Base-by-base conservation (phyloP, 2,113 vertebrate genomes). In the Corvus cornix region DNA sequence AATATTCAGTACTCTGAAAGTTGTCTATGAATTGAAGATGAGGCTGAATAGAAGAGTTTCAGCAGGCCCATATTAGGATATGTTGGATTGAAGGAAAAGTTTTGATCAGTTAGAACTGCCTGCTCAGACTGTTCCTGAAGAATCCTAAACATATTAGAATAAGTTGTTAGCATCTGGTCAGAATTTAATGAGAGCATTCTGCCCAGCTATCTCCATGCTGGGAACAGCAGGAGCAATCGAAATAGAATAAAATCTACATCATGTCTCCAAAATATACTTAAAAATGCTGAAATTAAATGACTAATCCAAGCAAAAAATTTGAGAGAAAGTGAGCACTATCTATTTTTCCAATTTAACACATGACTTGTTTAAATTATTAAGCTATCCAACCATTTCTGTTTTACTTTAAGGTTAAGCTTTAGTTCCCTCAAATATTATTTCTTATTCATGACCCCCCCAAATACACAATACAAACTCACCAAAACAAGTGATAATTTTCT, bases 401-500 rank as follows among this genome's bases (percentile, higher is more conserved):
- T 90, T 63, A 70, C 51, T 51, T 68, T 68, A 84, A 89, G 39
- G 43, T 89, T 84, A 83, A 48, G 27, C 28, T 89, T 56, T 52
- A 24, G 43, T 89, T 95, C 88, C 77, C 89, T 92, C 68, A 91
- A 92, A 93, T 76, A 66, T 6, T 16, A 44, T 88, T 88, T 69
- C 73, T 94, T 93, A 60, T 26, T 63, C 49, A 44, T 26, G 7
- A 10, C 22, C 8, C 44, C 37, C 37, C 17, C 52, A 84, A 94
- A 93, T 53, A 62, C 3, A 13, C 27, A 84, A 31, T 63, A 68
- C 35, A 84, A 81, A 70, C 48, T 11, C 17, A 30, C 78, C 43
- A 88, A 96, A 96, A 81, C 5, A 52, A 44, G 48, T 63, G 30
- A 94, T 95, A 86, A 84, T 74, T 68, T n/a, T 77, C 30, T 95